Percentiles rank a stretch among this genome's conserved stretches.
Evolutionary conservation across 30 jellyfish, hydroid and myxozoan genomes (phyloP).

Genomic region (Clytia hemisphaerica): DNA sequence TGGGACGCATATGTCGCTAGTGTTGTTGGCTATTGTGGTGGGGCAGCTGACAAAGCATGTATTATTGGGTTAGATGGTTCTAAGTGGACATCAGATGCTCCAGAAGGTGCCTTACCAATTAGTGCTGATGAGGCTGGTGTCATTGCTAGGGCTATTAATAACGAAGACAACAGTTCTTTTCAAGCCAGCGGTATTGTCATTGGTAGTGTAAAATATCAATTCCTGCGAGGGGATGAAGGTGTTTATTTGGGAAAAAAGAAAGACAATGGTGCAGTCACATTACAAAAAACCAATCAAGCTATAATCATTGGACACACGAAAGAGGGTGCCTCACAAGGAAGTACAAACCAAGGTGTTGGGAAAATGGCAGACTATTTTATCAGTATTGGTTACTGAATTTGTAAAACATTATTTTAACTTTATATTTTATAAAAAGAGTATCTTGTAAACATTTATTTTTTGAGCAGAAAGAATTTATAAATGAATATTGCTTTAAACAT

Average conservation of each 20-base stretch:
- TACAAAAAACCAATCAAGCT: constrained; percentile 42
- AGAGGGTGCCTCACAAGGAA: constrained; percentile 77
- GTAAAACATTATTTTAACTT: too few relatives aligned
- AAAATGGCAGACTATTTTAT: constrained; percentile 42
- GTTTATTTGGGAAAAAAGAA: constrained; percentile 56
- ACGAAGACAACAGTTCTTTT: constrained; percentile 2
- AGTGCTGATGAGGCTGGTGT: constrained; percentile 31
- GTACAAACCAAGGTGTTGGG: constrained; percentile 55
- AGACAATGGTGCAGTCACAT: constrained; percentile 67
- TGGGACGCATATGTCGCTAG: constrained; percentile 72
- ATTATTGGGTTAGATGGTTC: constrained; percentile 56
- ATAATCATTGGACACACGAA: constrained; percentile 54
- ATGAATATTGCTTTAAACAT: too few relatives aligned
- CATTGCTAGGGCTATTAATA: constrained; percentile 31
- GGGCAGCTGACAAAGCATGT: constrained; percentile 60
- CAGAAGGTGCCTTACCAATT: constrained; percentile 26
- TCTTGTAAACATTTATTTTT: too few relatives aligned
- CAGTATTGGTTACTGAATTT: too few relatives aligned
- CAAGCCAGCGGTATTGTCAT: constrained; percentile 50
- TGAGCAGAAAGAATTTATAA: too few relatives aligned
- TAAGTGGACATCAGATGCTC: constrained; percentile 49
- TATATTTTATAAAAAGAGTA: too few relatives aligned
- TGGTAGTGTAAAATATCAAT: constrained; percentile 68
- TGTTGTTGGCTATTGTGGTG: constrained; percentile 31
- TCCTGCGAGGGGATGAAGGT: constrained; percentile 41